Evolutionary conservation across 2,888 invertebrate species (phyloP).

Genomic region (Cordylochernes scorpioides): DNA sequence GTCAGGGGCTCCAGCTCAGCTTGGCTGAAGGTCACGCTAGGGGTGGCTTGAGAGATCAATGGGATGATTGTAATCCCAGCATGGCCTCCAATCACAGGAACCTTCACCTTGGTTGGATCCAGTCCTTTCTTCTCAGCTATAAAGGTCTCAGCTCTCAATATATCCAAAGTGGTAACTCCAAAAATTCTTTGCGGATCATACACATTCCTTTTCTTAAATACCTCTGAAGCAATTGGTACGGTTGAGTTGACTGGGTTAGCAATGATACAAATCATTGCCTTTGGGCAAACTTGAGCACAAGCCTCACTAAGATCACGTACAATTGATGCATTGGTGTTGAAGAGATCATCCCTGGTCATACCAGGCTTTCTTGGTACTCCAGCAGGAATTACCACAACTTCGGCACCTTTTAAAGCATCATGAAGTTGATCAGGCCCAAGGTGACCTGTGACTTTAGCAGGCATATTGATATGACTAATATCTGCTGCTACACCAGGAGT

Average conservation of each 20-base stretch:
- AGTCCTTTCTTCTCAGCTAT: slow-evolving; percentile 71
- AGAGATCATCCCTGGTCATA: slow-evolving; percentile 94
- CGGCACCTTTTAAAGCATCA: no score
- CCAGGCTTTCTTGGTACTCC: slow-evolving; percentile 97
- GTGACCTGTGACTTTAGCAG: slow-evolving; percentile 37
- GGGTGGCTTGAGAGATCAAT: slow-evolving; percentile 66
- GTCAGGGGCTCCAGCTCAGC: slow-evolving; percentile 60
- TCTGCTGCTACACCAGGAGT: slow-evolving; percentile 92
- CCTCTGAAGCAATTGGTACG: slow-evolving; percentile 85
- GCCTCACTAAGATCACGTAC: slow-evolving; percentile 58
- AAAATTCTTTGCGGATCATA: slow-evolving; percentile 74
- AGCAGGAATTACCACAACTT: slow-evolving; percentile 84
- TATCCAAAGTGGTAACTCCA: slow-evolving; percentile 85
- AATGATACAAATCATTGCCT: slow-evolving; percentile 79
- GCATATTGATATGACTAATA: slow-evolving; percentile 83
- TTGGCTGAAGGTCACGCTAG: slow-evolving; percentile 46
- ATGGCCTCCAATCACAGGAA: slow-evolving; percentile 94
- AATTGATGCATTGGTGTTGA: slow-evolving; percentile 94
- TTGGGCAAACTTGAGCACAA: slow-evolving; percentile 55
- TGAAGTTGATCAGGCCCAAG: slow-evolving; percentile 46
- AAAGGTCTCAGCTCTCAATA: slow-evolving; percentile 80
- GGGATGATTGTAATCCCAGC: slow-evolving; percentile 95
- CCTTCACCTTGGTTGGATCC: slow-evolving; percentile 50
- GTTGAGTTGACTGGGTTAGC: slow-evolving; percentile 88
- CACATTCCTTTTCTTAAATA: slow-evolving; percentile 63